phyloP scores from a whole-genome alignment of 2,888 invertebrate genomes.

The Yponomeuta cagnagella region DNA sequence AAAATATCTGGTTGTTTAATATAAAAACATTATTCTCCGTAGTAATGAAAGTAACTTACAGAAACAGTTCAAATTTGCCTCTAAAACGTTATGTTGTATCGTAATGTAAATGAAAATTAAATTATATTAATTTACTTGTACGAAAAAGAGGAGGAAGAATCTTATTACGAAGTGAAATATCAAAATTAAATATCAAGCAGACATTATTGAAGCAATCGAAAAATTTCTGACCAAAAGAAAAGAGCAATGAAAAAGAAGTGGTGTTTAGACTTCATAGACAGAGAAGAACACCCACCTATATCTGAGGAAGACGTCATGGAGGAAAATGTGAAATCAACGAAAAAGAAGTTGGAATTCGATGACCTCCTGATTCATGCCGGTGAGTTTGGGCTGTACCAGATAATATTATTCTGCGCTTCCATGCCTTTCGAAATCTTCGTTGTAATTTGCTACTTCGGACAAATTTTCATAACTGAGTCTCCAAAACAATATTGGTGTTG shows the following conservation, averaged over 20 bases:
- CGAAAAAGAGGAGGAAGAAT: too few relatives aligned
- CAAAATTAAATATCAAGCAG: background rate
- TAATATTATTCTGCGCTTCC: slow-evolving; percentile 17
- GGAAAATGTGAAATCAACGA: background rate
- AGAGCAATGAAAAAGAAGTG: background rate
- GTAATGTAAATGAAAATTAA: background rate
- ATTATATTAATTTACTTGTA: too few relatives aligned
- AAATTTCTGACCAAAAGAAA: too few relatives aligned
- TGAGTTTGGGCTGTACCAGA: slow-evolving; percentile 19
- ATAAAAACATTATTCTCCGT: too few relatives aligned
- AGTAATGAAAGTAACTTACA: background rate
- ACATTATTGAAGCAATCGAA: background rate
- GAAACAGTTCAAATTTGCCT: background rate
- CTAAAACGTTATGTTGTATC: background rate
- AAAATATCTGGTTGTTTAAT: too few relatives aligned
- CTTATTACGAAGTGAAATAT: background rate
- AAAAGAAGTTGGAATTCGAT: slow-evolving; percentile 17
- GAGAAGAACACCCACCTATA: background rate
- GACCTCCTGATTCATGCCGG: slow-evolving; percentile 19
- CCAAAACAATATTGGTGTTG: slow-evolving; percentile 21
- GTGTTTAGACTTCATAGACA: background rate
- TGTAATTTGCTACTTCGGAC: slow-evolving; percentile 20
- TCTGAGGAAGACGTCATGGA: background rate
- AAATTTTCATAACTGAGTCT: slow-evolving; percentile 20
- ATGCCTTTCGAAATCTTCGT: slow-evolving; percentile 20